These are phyloP conservation scores for Fragariocoptes setiger DNA, from an alignment of 1,140 invertebrate genomes.

Conservation along the genomic window DNA sequence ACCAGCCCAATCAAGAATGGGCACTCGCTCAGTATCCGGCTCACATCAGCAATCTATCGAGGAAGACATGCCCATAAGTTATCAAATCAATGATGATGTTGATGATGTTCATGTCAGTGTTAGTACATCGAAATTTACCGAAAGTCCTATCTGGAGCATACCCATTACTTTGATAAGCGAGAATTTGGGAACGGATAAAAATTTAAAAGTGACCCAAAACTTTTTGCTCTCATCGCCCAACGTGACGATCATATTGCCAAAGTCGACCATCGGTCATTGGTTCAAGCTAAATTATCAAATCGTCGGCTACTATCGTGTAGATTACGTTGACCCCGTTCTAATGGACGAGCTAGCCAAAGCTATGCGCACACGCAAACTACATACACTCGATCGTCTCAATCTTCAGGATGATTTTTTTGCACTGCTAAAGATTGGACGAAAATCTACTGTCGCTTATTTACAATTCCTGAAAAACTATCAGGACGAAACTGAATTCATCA, in stretches of 20 bases:
- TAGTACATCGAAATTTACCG: too few species aligned
- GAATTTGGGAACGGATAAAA: background rate
- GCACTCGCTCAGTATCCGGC: too few species aligned
- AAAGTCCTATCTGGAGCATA: too few species aligned
- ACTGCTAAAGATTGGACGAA: slow-evolving; percentile 42
- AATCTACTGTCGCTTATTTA: slow-evolving; percentile 37
- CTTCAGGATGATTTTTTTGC: slow-evolving; percentile 37
- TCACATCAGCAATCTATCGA: too few species aligned
- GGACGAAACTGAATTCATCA: slow-evolving; percentile 58
- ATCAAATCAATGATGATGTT: too few species aligned
- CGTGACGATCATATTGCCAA: too few species aligned
- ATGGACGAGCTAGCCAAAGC: slow-evolving; percentile 39
- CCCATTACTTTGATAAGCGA: background rate
- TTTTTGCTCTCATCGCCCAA: background rate
- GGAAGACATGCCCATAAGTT: too few species aligned
- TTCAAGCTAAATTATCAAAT: slow-evolving; percentile 18
- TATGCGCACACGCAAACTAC: slow-evolving; percentile 38
- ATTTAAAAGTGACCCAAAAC: background rate
- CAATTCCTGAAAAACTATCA: slow-evolving; percentile 38
- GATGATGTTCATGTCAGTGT: background rate
- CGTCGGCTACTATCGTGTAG: slow-evolving; percentile 30
- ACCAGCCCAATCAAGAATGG: too few species aligned
- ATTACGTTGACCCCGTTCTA: slow-evolving; percentile 48
- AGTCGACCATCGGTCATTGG: too few species aligned
- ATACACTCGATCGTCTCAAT: slow-evolving; percentile 58